Conservation (phyloP, 2,113 vertebrate species). For the Ciconia maguari region DNA sequence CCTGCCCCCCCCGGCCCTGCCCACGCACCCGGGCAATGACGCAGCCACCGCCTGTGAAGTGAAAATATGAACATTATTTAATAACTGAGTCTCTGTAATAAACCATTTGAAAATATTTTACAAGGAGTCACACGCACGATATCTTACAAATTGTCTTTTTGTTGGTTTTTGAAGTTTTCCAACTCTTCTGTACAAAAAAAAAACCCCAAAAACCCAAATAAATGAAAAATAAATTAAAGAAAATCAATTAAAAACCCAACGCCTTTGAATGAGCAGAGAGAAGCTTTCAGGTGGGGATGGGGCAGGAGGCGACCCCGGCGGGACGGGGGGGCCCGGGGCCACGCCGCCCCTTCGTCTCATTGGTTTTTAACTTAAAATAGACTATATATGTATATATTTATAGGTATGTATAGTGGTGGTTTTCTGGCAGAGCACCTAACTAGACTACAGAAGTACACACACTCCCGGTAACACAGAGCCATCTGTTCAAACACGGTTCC, state of each 20-base stretch:
- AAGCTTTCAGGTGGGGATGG: conserved; percentile 39
- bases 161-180: conserved; percentile 73
- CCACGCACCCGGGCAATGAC: not conserved
- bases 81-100: conserved; percentile 99
- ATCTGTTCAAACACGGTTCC: conserved; percentile 80
- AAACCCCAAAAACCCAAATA: not conserved
- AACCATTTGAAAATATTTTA: conserved; percentile 99
- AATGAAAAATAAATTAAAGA: conserved; percentile 45
- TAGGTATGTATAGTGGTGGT: conserved; percentile 75
- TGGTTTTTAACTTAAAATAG: conserved; percentile 80
- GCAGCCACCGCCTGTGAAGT: conserved; percentile 83
- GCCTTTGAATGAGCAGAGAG: conserved; percentile 66
- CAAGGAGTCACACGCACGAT: conserved; percentile 99
- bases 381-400: conserved; percentile 78
- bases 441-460: conserved; percentile 98
- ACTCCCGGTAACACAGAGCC: conserved; percentile 85
- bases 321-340: conserved; percentile 46
- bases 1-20: not conserved
- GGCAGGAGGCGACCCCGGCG: conserved; percentile 46
- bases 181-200: conserved; percentile 93
- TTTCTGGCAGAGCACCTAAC: conserved; percentile 91
- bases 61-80: conserved; percentile 99
- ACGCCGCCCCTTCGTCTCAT: conserved; percentile 11
- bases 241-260: conserved; percentile 55
- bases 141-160: conserved; percentile 95